Evolutionary conservation across 1,140 invertebrate species (phyloP), one percentile per base, ranked within the genome.

Genomic region (Octopus sinensis): DNA sequence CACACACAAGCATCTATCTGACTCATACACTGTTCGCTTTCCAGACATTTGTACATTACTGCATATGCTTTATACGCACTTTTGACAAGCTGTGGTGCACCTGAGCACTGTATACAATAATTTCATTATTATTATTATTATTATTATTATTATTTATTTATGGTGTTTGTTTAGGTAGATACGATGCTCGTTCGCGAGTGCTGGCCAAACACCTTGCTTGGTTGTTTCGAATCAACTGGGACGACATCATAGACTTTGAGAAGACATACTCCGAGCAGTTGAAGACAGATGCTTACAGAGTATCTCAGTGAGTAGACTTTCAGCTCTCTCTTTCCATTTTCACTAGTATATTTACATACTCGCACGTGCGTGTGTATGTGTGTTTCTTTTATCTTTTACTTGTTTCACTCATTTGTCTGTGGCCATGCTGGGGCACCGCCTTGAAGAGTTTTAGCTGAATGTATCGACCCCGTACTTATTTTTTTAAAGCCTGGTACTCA

Each of bases 111-210:
- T 23, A 23, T 23, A 23, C 23, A 23, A 23, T 23, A 23, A 23
- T 23, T 23, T 23, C 23, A 23, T 23, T 23, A 23, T 23, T 23
- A 23, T 23, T 23, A 23, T 23, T 23, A 23, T 23, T n/a, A n/a
- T n/a, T n/a, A n/a, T 23, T 23, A 79, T 76, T 52, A 43, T 79
- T 76, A 68, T 6, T 17, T 76, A 43, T 80, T 6, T 80, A 79
- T 79, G 6, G 23, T 79, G 62, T 78, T 56, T 81, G 43, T 80
- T 82, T 79, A 94, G 94, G 94, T 79, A 91, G 91, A 83, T 94
- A 94, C 89, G 94, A 94, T 91, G 92, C 93, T 54, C 88, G 94
- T 80, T 92, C 93, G 89, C 88, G 94, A 87, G 93, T 93, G 54
- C 85, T 94, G 17, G 92, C 94, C 77, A 91, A 92, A 84, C 89